Evolutionary conservation across 2,888 invertebrate genomes (phyloP), one percentile per base, ranked within the genome.

Genomic region (Oscheius sp.): DNA sequence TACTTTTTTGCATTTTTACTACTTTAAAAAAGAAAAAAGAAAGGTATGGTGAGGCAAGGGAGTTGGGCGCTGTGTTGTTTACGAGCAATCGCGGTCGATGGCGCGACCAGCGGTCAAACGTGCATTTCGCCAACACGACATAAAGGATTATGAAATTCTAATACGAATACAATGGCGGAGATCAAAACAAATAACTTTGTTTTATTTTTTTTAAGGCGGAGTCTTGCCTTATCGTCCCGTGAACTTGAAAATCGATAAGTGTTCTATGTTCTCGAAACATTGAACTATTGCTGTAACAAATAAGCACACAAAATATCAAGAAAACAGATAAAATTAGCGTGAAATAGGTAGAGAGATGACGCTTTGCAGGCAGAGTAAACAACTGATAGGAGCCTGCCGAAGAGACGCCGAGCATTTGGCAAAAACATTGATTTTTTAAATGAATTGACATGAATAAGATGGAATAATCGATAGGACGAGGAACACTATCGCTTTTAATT

Each of bases 91-190:
- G 47, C 54, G 54, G 54, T 54, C 54, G 54, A 54, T 54, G 33
- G 54, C 54, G 32, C 54, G 32, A 54, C 54, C 54, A 54, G 54
- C 33, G 54, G 54, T 54, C 54, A 54, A 33, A 54, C 54, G 54
- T 32, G 33, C 54, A n/a, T 20, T 54, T n/a, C 36, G 32, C 54
- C 54, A 54, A 54, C 32, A 12, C 54, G 54, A 54, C 30, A 30
- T 26, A n/a, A n/a, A n/a, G n/a, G n/a, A n/a, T n/a, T n/a, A n/a
- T n/a, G n/a, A n/a, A n/a, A n/a, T n/a, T n/a, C n/a, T n/a, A n/a
- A n/a, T n/a, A n/a, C n/a, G n/a, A n/a, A n/a, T 17, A 24, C 47
- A 12, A 51, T 51, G 30, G 51, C 12, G 51, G 17, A 47, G 24
- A 47, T 24, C 2, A 32, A 51, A 14, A 41, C 41, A 41, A 41